Conservation (phyloP, 1,140 invertebrate species). For the Macrocentrus cingulum region DNA sequence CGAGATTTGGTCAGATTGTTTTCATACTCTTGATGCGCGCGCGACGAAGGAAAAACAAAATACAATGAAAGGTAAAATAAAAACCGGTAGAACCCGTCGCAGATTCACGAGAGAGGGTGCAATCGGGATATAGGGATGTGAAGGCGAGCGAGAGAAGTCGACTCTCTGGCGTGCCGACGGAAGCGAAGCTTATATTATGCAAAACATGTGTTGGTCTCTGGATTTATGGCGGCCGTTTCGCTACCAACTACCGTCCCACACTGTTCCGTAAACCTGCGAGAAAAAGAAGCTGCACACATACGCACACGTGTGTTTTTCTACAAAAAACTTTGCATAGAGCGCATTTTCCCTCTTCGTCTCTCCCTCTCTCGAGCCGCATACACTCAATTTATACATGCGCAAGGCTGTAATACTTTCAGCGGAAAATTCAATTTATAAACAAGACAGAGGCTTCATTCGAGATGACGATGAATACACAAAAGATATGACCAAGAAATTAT, state of each 20-base stretch:
- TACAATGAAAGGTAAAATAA: slow-evolving; percentile 29
- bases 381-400: not conserved
- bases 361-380: slow-evolving; percentile 14
- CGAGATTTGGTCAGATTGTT: slow-evolving; percentile 20
- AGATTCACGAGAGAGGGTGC: slow-evolving; percentile 11
- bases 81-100: slow-evolving; percentile 45
- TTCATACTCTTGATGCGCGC: slow-evolving; percentile 33
- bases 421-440: slow-evolving; percentile 22
- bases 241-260: slow-evolving; percentile 40
- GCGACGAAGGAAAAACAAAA: too few species aligned
- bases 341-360: slow-evolving; percentile 21
- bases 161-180: slow-evolving; percentile 30
- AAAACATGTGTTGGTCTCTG: slow-evolving; percentile 52
- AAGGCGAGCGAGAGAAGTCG: slow-evolving; percentile 30
- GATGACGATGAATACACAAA: too few species aligned
- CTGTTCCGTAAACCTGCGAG: slow-evolving; percentile 28
- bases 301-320: slow-evolving; percentile 37
- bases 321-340: slow-evolving; percentile 10
- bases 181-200: slow-evolving; percentile 56
- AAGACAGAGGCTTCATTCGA: slow-evolving; percentile 8
- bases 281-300: not conserved
- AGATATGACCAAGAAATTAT: too few species aligned
- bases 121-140: slow-evolving; percentile 23
- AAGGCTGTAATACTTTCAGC: slow-evolving; percentile 2
- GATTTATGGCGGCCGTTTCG: slow-evolving; percentile 56